Base-by-base conservation (phyloP, 2,797 vertebrate species). In the Urocyon cinereoargenteus region DNA sequence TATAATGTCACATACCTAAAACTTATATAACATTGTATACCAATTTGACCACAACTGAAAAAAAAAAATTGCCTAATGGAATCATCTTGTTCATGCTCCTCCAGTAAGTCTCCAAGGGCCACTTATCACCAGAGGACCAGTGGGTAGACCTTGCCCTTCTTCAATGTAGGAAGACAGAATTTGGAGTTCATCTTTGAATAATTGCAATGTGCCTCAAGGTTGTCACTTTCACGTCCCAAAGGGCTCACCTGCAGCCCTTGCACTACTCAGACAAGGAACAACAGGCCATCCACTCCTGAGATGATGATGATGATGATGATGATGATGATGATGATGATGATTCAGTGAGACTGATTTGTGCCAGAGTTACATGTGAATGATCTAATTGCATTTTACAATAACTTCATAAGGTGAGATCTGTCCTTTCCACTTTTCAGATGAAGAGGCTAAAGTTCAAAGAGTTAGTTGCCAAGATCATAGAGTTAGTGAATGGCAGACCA, bases 11-110 rank as follows among this genome's bases (percentile, higher is more conserved):
- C n/a, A 19, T 21, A 78, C 75, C 75, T 78, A 51, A 55, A 55
- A n/a, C 53, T 14, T n/a, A 78, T 78, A 78, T n/a, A 53, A 78
- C 10, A 16, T 78, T 78, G 5, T 55, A 78, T n/a, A n/a, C 75
- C 49, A 53, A 55, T 53, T 53, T 78, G 12, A 78, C 75, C 18
- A 21, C 51, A 55, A 4, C 22, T 21, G 24, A 40, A 45, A 12
- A 6, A 53, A 53, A 83, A 94, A 92, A 97, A 89, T 53, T 92
- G 85, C 26, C 34, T 14, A 6, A 79, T 34, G 14, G 28, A 97
- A 87, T 82, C 36, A 77, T 59, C 93, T 89, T 36, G 53, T 31
- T 89, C 45, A 6, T 75, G 53, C 24, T 78, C 68, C 40, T 84
- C 28, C 51, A 19, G 36, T 16, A 83, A 90, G 31, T 57, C 77